phyloP scores from a whole-genome alignment of 2,888 invertebrate genomes.

The Macrosoma leucophasiata region DNA sequence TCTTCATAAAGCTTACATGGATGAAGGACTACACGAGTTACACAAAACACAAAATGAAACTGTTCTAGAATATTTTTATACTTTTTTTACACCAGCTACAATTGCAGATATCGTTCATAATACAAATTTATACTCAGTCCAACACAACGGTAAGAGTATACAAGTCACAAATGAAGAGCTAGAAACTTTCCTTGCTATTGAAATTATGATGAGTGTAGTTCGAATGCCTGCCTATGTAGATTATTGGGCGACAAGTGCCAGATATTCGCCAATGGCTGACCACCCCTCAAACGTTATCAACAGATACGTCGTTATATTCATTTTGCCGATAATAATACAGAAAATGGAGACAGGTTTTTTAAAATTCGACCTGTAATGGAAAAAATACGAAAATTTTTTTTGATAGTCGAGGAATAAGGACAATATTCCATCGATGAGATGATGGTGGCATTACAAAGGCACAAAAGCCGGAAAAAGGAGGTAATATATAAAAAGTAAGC shows the following conservation, averaged over 20 bases:
- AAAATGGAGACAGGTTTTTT: conserved; percentile 20
- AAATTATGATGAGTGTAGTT: conserved; percentile 14
- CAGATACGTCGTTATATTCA: conserved; percentile 17
- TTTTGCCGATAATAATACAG: conserved; percentile 13
- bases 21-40: conserved; percentile 7
- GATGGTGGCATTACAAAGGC: conserved; percentile 38
- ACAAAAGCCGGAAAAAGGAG: conserved; percentile 31
- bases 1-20: conserved; percentile 3
- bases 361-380: conserved; percentile 25
- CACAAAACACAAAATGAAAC: conserved; percentile 8
- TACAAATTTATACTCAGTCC: conserved; percentile 17
- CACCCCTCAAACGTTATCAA: conserved; percentile 11
- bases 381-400: conserved; percentile 20
- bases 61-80: conserved; percentile 8
- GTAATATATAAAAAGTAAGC: conserved; percentile 37
- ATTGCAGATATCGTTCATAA: conserved; percentile 15
- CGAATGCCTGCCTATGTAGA: conserved; percentile 16
- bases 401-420: conserved; percentile 27
- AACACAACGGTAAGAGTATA: conserved; percentile 15
- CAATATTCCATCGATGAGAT: conserved; percentile 35
- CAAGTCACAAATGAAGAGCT: conserved; percentile 15
- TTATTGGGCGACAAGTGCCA: conserved; percentile 16
- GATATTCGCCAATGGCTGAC: conserved; percentile 18
- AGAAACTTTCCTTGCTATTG: conserved; percentile 10
- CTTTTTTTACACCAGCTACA: conserved; percentile 15